Evolutionary conservation across 64 coral and sea anemone genomes (phyloP), one percentile per base, ranked within the genome.

Genomic region (Montipora foliosa): DNA sequence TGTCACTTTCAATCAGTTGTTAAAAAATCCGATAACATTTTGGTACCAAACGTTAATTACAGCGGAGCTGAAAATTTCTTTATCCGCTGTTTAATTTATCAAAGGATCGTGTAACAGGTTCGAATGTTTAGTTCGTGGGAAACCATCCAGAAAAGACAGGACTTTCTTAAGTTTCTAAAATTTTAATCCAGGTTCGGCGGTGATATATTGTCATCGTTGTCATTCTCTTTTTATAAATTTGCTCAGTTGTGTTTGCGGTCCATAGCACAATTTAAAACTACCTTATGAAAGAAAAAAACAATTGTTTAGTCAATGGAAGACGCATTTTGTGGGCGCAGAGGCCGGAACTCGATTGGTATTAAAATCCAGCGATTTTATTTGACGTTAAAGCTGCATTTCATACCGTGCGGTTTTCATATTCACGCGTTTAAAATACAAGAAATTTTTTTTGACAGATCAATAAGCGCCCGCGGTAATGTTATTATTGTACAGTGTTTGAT

Each of bases 241-340:
- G 50, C 82, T 86, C 82, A 86, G 82, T 86, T 86, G 82, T 86
- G 17, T 86, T 86, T 86, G 82, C 82, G n/a, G 14, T 71, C 10
- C 62, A 86, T 13, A 70, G 20, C 44, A 86, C 82, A 86, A 24
- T 86, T 71, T 70, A 8, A 3, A 86, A 86, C 62, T 72, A 19
- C 29, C 67, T 86, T 86, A 70, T 86, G 82, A 72, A 52, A 21
- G 82, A 72, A 52, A 21, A 86, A 71, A 86, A 64, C 82, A 86
- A 86, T 86, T 86, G 64, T 29, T 6, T 50, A 20, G 64, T 71
- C 15, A 72, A 84, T 67, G 81, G 3, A 47, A 86, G 67, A 44
- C 62, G 37, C 81, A 20, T 84, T 83, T 46, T 20, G 81, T 84
- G 60, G 81, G 61, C 61, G 61, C 19, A 49, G 29, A 49, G 37